Percentiles rank a stretch among this genome's conserved stretches.
These are phyloP conservation scores for Marmota monax DNA, from an alignment of 2,113 vertebrate genomes.

Conservation along the genomic window DNA sequence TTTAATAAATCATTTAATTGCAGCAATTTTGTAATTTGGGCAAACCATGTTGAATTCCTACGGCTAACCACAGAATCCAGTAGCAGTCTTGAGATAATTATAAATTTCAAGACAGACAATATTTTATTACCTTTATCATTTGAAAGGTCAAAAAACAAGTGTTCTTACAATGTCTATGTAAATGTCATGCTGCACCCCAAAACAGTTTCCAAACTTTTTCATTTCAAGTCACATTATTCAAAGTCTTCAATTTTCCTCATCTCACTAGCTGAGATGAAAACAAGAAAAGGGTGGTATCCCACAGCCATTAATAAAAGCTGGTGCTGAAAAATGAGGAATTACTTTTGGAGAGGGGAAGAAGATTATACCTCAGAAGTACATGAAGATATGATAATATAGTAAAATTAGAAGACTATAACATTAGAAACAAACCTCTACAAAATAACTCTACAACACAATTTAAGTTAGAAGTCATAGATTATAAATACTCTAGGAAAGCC, in stretches of 20 bases:
- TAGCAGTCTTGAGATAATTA: background rate
- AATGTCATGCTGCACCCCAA: conserved; percentile 26
- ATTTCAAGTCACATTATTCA: conserved; percentile 52
- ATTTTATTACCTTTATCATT: conserved; percentile 20
- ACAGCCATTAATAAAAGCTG: conserved; percentile 20
- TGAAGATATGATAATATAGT: background rate
- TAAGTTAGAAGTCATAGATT: conserved; percentile 48
- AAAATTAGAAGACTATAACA: conserved; percentile 13
- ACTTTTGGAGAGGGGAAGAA: conserved; percentile 1
- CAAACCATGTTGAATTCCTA: background rate
- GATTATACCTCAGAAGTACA: conserved; percentile 25
- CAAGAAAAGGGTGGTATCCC: background rate
- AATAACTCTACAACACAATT: conserved; percentile 48
- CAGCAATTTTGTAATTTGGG: background rate
- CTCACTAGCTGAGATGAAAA: background rate
- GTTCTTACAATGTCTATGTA: background rate
- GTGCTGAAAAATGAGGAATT: conserved; percentile 42
- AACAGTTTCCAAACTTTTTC: conserved; percentile 14
- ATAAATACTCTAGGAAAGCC: background rate
- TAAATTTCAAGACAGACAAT: conserved; percentile 6
- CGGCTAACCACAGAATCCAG: background rate
- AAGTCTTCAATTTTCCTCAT: background rate
- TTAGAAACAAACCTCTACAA: conserved; percentile 41
- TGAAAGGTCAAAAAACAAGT: conserved; percentile 26
- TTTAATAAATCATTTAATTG: background rate